Evolutionary conservation across 2,797 vertebrate genomes (phyloP), one percentile per base, ranked within the genome.

Genomic region (Corythornis leucogaster): DNA sequence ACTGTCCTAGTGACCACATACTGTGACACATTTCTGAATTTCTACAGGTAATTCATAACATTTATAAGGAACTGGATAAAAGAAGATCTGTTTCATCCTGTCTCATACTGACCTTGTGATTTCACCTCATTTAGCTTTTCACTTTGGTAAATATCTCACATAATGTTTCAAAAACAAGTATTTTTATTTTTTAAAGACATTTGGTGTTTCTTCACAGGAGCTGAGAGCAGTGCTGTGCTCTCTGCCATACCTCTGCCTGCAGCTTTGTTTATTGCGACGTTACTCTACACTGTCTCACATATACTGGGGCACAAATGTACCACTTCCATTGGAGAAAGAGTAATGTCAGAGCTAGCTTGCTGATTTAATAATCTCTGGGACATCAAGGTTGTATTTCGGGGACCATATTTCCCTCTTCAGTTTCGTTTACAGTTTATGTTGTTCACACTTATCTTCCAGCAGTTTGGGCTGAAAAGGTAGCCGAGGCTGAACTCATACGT

Each of bases 381-480:
- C 67, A 54, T 85, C 74, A 96, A 93, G 86, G 86, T 35, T 85
- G 80, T 63, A 88, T 96, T 95, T 94, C 94, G 95, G 26, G 55
- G 84, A 80, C 80, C 45, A 74, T 87, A 90, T 93, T 94, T 91
- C 50, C 68, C 79, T 73, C 85, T 85, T 58, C 77, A 85, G 67
- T 90, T 94, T 94, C 96, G 87, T 87, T 97, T 95, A 92, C 80
- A 80, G 76, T 91, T 94, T 93, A 94, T 92, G 90, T 68, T 95
- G 77, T 92, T 96, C 95, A 82, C 74, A 88, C 85, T 66, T 94
- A 96, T 95, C 50, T 96, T 95, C 18, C 42, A 93, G 92, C 58
- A 96, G 50, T 57, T 86, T 95, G 96, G 95, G 92, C 94, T 92
- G 90, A 96, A 89, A 96, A 81, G 71, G 46, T 94, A 85, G 68